Base-by-base conservation (phyloP, 2,113 vertebrate species). In the Pionites leucogaster region DNA sequence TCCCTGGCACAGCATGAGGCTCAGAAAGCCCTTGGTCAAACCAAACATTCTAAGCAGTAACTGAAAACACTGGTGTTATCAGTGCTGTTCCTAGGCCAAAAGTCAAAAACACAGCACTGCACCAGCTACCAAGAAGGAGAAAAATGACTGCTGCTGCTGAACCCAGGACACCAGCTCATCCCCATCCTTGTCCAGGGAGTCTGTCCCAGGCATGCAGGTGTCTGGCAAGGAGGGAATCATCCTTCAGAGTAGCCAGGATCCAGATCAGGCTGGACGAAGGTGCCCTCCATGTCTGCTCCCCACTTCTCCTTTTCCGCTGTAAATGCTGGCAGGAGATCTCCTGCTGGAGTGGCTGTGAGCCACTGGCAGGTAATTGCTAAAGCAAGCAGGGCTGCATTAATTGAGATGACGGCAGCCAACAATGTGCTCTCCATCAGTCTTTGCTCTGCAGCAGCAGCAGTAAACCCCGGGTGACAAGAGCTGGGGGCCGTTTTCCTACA, bases 311-410 rank as follows among this genome's bases (percentile, higher is more conserved):
- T 35, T 5, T 92, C 74, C 63, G 60, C 78, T 87, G 57, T 19
- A 67, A 86, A 44, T 19, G 29, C 70, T 94, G 94, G 88, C 95
- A 96, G 82, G 41, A 93, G 95, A 87, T 76, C 47, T 82, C 37
- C 31, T 72, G 94, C 91, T 95, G 88, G 90, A 94, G 68, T 4
- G 1, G 94, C 83, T 91, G 71, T 0, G 2, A 96, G 79, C 83
- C 88, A 70, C 65, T 23, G 62, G 90, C 90, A 95, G 91, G 92
- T 95, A 96, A 96, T 95, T 95, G 91, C 92, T 95, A 89, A 95
- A 93, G 77, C 85, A 94, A 97, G 93, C 94, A 96, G 89, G 75
- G 68, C 85, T 88, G 59, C 85, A 33, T 92, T 96, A 97, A 96
- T 94, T 96, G 95, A 72, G 94, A 39, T 53, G 77, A 52, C 1